Conservation (phyloP, 2,888 invertebrate genomes). For the Bhutanitis thaidina region DNA sequence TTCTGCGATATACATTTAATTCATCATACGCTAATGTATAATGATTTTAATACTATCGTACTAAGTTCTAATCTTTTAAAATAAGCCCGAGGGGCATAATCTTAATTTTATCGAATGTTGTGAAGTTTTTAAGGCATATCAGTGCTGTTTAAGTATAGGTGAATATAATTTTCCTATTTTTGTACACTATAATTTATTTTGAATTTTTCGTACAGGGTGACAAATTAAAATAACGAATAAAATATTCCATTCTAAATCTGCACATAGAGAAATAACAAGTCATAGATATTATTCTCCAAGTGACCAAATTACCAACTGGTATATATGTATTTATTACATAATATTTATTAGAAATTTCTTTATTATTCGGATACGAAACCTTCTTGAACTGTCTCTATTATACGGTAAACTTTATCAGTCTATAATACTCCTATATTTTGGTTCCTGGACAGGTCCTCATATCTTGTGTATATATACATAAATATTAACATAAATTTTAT, state of each 20-base stretch:
- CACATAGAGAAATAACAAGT: slow-evolving; percentile 38
- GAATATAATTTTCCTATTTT: slow-evolving; percentile 46
- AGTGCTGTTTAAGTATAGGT: slow-evolving; percentile 47
- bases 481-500: slow-evolving; percentile 40
- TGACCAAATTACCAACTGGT: slow-evolving; percentile 57
- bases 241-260: slow-evolving; percentile 27
- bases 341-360: slow-evolving; percentile 15
- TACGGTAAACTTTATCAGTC: background rate
- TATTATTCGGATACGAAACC: slow-evolving; percentile 18
- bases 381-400: background rate
- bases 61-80: slow-evolving; percentile 26
- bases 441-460: slow-evolving; percentile 20
- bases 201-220: slow-evolving; percentile 31
- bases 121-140: slow-evolving; percentile 64
- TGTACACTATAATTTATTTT: slow-evolving; percentile 37
- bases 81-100: slow-evolving; percentile 47
- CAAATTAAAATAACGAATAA: slow-evolving; percentile 25
- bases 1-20: slow-evolving; percentile 20
- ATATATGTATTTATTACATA: slow-evolving; percentile 21
- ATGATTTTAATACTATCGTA: slow-evolving; percentile 29
- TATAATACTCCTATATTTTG: slow-evolving; percentile 11
- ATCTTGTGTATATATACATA: slow-evolving; percentile 34
- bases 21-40: slow-evolving; percentile 26
- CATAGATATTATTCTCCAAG: slow-evolving; percentile 57
- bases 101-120: slow-evolving; percentile 56